These are phyloP conservation scores for Oxyruncus cristatus DNA, from an alignment of 2,113 vertebrate genomes.

Conservation along the genomic window DNA sequence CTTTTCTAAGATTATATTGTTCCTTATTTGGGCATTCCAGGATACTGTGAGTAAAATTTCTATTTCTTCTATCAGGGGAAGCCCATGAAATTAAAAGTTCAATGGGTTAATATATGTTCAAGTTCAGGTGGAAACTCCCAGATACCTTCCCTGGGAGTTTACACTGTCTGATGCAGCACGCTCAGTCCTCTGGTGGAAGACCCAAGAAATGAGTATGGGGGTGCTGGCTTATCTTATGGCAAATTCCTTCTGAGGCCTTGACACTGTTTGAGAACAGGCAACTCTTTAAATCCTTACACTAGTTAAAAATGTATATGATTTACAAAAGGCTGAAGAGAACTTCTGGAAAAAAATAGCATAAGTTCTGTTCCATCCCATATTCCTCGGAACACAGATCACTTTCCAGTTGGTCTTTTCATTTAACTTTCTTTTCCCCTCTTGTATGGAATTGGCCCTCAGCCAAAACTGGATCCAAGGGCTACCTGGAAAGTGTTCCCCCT, in stretches of 20 bases:
- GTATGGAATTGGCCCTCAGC: rapidly evolving
- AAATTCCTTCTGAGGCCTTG: not conserved
- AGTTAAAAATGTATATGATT: not conserved
- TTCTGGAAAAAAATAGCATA: not conserved
- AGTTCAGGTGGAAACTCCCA: not conserved
- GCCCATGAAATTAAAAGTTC: not conserved
- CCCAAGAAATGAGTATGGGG: not conserved
- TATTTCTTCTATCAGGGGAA: not conserved
- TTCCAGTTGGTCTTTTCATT: not conserved
- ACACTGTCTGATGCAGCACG: not conserved
- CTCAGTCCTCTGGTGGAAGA: not conserved
- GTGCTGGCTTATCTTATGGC: not conserved
- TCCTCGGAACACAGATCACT: not conserved
- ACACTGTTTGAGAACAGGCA: not conserved
- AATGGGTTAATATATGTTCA: not conserved
- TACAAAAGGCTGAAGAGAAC: not conserved
- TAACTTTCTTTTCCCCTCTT: not conserved
- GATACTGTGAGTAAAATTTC: not conserved
- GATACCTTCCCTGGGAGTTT: not conserved
- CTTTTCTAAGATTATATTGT: not conserved
- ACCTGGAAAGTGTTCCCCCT: not conserved
- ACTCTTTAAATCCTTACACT: not conserved
- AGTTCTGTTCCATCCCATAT: not conserved
- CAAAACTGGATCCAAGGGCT: not conserved
- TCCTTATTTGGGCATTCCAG: not conserved